Evolutionary conservation across 1,140 invertebrate species (phyloP).

Genomic region (Drosophila athabasca): DNA sequence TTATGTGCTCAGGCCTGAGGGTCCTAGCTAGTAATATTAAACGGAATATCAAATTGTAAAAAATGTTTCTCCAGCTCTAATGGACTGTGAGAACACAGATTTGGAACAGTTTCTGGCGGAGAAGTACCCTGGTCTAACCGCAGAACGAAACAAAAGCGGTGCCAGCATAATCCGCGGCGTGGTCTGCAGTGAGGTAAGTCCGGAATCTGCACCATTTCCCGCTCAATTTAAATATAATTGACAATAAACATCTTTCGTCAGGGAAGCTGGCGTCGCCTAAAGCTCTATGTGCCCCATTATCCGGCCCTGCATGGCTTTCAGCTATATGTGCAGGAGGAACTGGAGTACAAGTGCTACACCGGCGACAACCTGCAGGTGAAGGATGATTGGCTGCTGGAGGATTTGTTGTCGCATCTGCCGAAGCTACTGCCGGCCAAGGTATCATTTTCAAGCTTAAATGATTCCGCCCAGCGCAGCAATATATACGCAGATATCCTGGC

Average conservation of each 20-base stretch:
- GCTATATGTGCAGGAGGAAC: constrained; percentile 39
- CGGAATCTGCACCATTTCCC: background rate
- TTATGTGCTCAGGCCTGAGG: too few species aligned
- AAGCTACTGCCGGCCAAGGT: constrained; percentile 21
- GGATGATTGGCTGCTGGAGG: constrained; percentile 35
- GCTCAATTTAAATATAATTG: background rate
- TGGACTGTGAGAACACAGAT: constrained; percentile 1
- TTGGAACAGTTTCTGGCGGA: constrained; percentile 7
- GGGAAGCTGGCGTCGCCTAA: constrained; percentile 45
- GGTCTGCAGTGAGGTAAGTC: constrained; percentile 12
- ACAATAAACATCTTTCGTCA: background rate
- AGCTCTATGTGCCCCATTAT: constrained; percentile 49
- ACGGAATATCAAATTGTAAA: too few species aligned
- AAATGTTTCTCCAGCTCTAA: too few species aligned
- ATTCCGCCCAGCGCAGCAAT: constrained; percentile 15
- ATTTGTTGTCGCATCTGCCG: constrained; percentile 41
- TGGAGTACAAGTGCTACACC: constrained; percentile 54
- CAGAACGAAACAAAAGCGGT: constrained; percentile 17
- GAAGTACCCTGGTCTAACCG: constrained; percentile 43
- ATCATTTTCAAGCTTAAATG: background rate
- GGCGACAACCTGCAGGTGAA: constrained; percentile 28
- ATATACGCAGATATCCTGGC: constrained; percentile 65
- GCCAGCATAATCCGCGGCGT: constrained; percentile 43
- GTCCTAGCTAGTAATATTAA: too few species aligned
- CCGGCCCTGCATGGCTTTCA: constrained; percentile 44